phyloP scores from a whole-genome alignment of 2,113 vertebrate species.

The Bagarius yarrelli region DNA sequence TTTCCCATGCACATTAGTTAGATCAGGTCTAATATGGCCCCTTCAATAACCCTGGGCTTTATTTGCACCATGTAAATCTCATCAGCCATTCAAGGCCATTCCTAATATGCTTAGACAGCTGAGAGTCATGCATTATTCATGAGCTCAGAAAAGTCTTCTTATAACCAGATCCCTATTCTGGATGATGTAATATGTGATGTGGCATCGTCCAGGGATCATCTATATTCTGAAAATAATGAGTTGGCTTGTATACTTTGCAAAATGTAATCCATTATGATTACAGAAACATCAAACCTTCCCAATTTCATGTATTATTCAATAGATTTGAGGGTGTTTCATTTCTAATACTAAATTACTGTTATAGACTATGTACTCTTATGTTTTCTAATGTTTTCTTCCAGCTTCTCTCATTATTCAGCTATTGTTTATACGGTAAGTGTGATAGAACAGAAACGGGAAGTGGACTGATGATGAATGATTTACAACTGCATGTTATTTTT shows the following conservation, averaged over 20 bases:
- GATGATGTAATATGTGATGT: constrained; percentile 69
- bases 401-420: constrained; percentile 31
- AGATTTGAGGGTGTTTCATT: constrained; percentile 63
- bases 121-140: constrained; percentile 70
- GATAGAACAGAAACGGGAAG: not conserved
- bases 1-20: constrained; percentile 52
- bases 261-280: constrained; percentile 72
- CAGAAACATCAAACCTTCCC: constrained; percentile 68
- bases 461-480: constrained; percentile 14
- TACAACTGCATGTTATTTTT: not conserved
- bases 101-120: constrained; percentile 65
- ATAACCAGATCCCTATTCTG: constrained; percentile 63
- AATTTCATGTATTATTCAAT: constrained; percentile 64
- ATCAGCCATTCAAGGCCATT: constrained; percentile 50
- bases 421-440: constrained; percentile 39
- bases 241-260: constrained; percentile 69
- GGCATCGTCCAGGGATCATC: constrained; percentile 59
- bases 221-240: constrained; percentile 63
- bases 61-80: constrained; percentile 56
- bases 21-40: constrained; percentile 52
- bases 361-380: constrained; percentile 39
- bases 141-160: constrained; percentile 64
- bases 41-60: constrained; percentile 54
- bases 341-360: constrained; percentile 64
- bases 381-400: constrained; percentile 40